These are phyloP conservation scores for Phrynocephalus vlangalii DNA, from an alignment of 2,797 vertebrate species.

Conservation along the genomic window DNA sequence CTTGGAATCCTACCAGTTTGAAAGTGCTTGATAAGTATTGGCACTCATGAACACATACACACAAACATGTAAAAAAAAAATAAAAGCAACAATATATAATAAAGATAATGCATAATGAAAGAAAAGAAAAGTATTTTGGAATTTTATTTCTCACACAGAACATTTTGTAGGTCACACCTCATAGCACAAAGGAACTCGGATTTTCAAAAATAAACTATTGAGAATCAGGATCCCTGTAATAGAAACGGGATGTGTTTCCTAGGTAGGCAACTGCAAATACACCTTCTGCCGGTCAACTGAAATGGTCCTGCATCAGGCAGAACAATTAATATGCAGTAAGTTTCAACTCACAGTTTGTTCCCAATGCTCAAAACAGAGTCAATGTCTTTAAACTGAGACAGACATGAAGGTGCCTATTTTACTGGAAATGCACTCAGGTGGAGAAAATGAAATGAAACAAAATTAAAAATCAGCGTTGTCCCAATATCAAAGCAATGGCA, in stretches of 20 bases:
- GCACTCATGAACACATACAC: neutral
- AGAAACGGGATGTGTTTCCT: neutral
- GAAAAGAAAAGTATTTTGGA: conserved; percentile 6
- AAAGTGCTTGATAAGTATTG: neutral
- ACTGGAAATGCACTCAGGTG: neutral
- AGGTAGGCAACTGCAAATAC: conserved; percentile 4
- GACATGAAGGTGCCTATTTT: rapidly evolving
- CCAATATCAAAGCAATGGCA: conserved; percentile 14
- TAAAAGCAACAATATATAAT: neutral
- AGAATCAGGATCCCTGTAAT: neutral
- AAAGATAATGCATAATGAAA: neutral
- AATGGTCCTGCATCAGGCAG: neutral
- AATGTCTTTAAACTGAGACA: neutral
- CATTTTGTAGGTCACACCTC: neutral
- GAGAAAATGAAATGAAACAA: neutral
- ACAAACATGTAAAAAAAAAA: neutral
- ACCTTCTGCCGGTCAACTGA: neutral
- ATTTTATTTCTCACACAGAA: neutral
- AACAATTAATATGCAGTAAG: neutral
- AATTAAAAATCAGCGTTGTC: neutral
- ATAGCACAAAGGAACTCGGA: neutral
- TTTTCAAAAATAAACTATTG: neutral
- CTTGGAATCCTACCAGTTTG: neutral
- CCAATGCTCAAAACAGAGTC: neutral
- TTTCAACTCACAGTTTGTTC: neutral